Evolutionary conservation across 1,140 invertebrate species (phyloP).

Genomic region (Colletes gigas): DNA sequence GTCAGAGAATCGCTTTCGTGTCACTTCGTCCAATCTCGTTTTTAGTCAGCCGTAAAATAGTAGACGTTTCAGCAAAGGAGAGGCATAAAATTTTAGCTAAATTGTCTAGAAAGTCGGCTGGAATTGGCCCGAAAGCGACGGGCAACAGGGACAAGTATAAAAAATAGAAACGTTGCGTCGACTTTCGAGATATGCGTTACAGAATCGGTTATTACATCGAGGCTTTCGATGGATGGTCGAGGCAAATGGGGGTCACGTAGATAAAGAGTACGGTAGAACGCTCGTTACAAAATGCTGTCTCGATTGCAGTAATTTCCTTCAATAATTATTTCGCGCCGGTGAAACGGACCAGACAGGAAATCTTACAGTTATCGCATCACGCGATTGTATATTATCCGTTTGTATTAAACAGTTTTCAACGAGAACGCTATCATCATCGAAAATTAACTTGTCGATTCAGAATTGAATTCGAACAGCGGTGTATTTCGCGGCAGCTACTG

Average conservation of each 20-base stretch:
- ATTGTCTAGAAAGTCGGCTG: not conserved
- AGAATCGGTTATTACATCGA: not conserved
- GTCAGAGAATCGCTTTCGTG: not conserved
- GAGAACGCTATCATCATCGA: not conserved
- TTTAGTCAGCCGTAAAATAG: conserved; percentile 16
- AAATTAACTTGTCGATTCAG: too few relatives aligned
- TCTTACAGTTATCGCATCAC: not conserved
- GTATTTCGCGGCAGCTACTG: too few relatives aligned
- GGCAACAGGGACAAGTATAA: not conserved
- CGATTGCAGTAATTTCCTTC: not conserved
- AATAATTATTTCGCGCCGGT: not conserved
- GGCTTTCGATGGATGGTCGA: not conserved
- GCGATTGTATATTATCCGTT: not conserved
- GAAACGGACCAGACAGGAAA: conserved; percentile 8
- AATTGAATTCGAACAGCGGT: too few relatives aligned
- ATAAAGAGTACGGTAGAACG: not conserved
- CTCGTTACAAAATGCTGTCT: not conserved
- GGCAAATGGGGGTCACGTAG: too few relatives aligned
- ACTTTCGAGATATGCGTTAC: not conserved
- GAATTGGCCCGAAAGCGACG: not conserved
- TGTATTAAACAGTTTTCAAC: not conserved
- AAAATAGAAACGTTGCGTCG: not conserved
- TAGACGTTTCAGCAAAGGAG: not conserved
- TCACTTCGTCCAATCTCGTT: not conserved
- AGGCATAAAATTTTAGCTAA: not conserved